phyloP scores from a whole-genome alignment of 2,113 vertebrate genomes.

The Spea bombifrons region DNA sequence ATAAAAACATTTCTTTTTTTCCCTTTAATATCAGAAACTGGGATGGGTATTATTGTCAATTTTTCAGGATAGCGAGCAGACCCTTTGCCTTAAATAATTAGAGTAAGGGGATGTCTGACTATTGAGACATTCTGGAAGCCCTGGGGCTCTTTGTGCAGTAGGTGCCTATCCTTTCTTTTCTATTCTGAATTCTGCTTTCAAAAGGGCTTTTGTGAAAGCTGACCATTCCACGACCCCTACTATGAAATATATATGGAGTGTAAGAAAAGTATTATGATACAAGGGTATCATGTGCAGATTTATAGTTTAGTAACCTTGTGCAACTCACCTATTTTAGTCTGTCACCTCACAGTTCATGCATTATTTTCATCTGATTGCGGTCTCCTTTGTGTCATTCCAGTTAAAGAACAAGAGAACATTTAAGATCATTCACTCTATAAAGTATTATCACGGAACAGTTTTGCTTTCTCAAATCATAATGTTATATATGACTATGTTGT shows the following conservation, averaged over 20 bases:
- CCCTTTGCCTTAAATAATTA: constrained; percentile 11
- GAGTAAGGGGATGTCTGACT: background rate
- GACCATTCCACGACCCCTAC: constrained; percentile 7
- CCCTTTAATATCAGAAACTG: background rate
- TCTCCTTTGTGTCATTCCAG: constrained; percentile 11
- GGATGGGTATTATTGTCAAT: background rate
- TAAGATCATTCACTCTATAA: constrained; percentile 9
- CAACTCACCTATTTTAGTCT: constrained; percentile 3
- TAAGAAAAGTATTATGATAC: background rate
- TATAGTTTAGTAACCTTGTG: constrained; percentile 1
- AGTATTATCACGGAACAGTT: constrained; percentile 14
- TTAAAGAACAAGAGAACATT: constrained; percentile 3
- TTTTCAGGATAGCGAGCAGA: background rate
- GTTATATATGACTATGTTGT: constrained; percentile 14
- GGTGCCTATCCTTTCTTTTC: constrained; percentile 4
- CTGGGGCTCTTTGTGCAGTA: background rate
- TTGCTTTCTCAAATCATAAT: constrained; percentile 5
- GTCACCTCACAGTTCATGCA: background rate
- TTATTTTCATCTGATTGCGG: constrained; percentile 21
- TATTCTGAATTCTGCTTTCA: background rate
- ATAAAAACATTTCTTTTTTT: background rate
- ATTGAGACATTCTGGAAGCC: background rate
- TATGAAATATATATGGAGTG: constrained; percentile 26
- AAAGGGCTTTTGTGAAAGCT: background rate
- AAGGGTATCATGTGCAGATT: constrained; percentile 3